Conservation (phyloP, 2,888 invertebrate genomes). For the Drosophila recens region DNA sequence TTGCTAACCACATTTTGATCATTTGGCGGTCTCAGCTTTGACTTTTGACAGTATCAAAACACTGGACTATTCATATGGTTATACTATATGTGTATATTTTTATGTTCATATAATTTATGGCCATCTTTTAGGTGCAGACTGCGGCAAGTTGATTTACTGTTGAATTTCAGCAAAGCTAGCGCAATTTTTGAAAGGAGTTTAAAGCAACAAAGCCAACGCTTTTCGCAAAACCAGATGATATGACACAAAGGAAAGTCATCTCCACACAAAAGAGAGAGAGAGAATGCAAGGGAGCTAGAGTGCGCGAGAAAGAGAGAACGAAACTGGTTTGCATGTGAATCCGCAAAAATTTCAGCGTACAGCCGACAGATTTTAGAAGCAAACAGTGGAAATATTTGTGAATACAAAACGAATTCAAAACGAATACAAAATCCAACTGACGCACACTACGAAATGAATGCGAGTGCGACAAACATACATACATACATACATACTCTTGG, state of each 20-base stretch:
- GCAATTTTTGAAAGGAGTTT: conserved; percentile 32
- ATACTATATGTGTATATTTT: neutral
- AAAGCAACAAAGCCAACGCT: conserved; percentile 24
- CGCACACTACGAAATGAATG: conserved; percentile 14
- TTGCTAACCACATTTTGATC: conserved; percentile 38
- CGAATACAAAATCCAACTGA: conserved; percentile 16
- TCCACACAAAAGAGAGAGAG: neutral
- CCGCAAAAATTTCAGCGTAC: conserved; percentile 32
- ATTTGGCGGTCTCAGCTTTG: conserved; percentile 20
- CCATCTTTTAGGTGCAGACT: conserved; percentile 18
- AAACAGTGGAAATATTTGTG: conserved; percentile 15
- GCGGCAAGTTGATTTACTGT: conserved; percentile 52
- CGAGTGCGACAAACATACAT: neutral
- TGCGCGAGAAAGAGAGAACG: neutral
- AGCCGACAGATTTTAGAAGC: conserved; percentile 12
- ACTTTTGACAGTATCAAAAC: conserved; percentile 47
- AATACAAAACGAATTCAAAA: conserved; percentile 5
- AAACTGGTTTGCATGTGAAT: conserved; percentile 48
- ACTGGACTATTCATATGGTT: conserved; percentile 16
- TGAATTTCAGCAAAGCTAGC: conserved; percentile 35
- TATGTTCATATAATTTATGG: conserved; percentile 52
- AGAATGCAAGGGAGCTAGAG: neutral
- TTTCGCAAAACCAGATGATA: conserved; percentile 8
- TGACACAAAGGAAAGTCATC: conserved; percentile 8
- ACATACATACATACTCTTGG: neutral